Base-by-base conservation (phyloP, 2,797 vertebrate genomes). In the Anas bernieri region DNA sequence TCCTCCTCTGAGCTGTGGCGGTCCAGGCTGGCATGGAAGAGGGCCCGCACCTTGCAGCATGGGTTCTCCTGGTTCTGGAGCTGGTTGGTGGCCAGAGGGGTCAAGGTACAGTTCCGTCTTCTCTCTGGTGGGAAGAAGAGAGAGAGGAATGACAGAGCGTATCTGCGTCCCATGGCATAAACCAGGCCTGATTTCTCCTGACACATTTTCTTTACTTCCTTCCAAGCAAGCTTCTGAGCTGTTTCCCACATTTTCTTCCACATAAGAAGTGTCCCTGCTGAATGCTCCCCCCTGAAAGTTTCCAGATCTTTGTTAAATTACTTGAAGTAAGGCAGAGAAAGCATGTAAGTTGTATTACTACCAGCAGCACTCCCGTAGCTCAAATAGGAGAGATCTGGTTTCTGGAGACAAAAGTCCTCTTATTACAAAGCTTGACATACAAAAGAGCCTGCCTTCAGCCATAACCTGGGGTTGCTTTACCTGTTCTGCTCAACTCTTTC, bases 1-100 rank as follows among this genome's bases (percentile, higher is more conserved):
- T 99, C 99, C 95, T 99, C 99, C 77, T 99, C 99, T 0, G 99
- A 99, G 45, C 99, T 99, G 94, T 99, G 98, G 9, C 98, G 98
- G 92, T 99, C 99, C 96, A 99, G 97, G 79, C 98, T 97, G 85
- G 98, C 98, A n/a, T 99, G 98, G 89, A 99, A 97, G 23, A 99
- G 97, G 63, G 98, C 97, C 63, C 98, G 98, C 46, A 99, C 98
- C 97, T 74, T 99, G 97, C 92, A 99, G 93, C 83, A 98, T 94
- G 45, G 98, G 97, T 98, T 98, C 77, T 98, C 98, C 96, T 99
- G 99, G 97, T 99, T 99, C 97, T 99, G 98, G 93, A 98, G 98
- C 97, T 99, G 99, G 92, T 98, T 99, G 74, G 98, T 98, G 74
- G 99, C 98, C 97, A 99, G 96, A 18, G 99, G 99, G n/a, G 98